Conservation (phyloP, 2,797 vertebrate genomes). For the Rhincodon typus region DNA sequence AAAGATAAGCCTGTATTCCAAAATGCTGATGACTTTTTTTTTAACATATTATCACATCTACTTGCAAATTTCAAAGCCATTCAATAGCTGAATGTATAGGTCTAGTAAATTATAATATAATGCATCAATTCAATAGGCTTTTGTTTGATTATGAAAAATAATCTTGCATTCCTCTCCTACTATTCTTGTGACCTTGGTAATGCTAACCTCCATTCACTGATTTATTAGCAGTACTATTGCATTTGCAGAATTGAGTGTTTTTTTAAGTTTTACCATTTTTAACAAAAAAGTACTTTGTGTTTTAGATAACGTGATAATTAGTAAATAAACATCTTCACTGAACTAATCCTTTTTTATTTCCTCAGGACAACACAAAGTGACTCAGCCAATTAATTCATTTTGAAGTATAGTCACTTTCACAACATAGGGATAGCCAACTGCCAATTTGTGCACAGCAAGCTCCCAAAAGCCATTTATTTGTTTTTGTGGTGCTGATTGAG, state of each 20-base stretch:
- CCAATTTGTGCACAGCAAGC: constrained; percentile 30
- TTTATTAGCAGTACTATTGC: constrained; percentile 8
- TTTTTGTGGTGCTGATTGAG: background rate
- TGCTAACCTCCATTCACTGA: constrained; percentile 3
- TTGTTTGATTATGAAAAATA: constrained; percentile 6
- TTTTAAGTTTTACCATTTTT: background rate
- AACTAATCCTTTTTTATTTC: background rate
- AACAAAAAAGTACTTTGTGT: constrained; percentile 10
- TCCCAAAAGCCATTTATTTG: constrained; percentile 18
- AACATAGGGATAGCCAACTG: no score
- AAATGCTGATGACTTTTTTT: constrained; percentile 20
- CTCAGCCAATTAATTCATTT: constrained; percentile 30
- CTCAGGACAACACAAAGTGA: background rate
- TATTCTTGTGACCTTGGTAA: background rate
- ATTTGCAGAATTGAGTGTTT: background rate
- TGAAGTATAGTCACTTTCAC: background rate
- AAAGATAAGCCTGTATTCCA: constrained; percentile 31
- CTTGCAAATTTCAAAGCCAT: constrained; percentile 24
- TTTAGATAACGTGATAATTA: background rate
- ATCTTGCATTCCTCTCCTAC: constrained; percentile 17
- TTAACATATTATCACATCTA: constrained; percentile 20
- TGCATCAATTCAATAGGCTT: constrained; percentile 33
- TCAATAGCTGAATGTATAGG: constrained; percentile 14
- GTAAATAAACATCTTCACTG: background rate
- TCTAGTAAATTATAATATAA: constrained; percentile 30